A percentile compares a stretch with the other conserved stretches of the same genome.
Conservation (phyloP, 2,113 vertebrate species). For the Nanorana parkeri region DNA sequence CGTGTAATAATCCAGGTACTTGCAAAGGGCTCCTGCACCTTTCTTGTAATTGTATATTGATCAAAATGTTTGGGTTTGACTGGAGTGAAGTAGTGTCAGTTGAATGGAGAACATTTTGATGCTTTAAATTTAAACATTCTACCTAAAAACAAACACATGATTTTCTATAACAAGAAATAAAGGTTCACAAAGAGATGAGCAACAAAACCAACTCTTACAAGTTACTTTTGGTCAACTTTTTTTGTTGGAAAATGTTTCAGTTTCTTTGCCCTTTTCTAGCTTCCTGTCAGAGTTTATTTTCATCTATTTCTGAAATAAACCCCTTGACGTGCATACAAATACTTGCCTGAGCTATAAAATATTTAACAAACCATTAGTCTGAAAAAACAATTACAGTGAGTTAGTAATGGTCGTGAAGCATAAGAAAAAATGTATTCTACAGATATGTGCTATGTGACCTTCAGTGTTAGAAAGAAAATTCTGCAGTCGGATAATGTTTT, state of each 20-base stretch:
- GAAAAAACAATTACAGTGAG: conserved; percentile 19
- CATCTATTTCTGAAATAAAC: conserved; percentile 20
- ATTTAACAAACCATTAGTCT: conserved; percentile 36
- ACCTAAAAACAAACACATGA: background rate
- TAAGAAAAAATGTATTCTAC: background rate
- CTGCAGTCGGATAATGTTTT: background rate
- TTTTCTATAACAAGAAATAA: too few species aligned
- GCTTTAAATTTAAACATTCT: too few species aligned
- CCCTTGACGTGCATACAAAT: conserved; percentile 5
- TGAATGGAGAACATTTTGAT: too few species aligned
- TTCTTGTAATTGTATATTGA: too few species aligned
- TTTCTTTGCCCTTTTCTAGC: background rate
- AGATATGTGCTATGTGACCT: conserved; percentile 24
- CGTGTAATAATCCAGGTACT: too few species aligned
- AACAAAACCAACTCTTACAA: background rate
- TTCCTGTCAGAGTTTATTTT: background rate
- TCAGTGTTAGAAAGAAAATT: conserved; percentile 1
- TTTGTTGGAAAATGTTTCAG: background rate
- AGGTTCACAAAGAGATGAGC: background rate
- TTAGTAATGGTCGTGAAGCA: conserved; percentile 17
- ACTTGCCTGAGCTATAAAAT: conserved; percentile 16
- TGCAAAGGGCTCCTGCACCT: too few species aligned
- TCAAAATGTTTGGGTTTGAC: too few species aligned
- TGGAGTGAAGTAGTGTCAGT: too few species aligned
- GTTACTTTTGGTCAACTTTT: conserved; percentile 2